Evolutionary conservation across 2,888 invertebrate species (phyloP).

Genomic region (Meteorus cinctellus): DNA sequence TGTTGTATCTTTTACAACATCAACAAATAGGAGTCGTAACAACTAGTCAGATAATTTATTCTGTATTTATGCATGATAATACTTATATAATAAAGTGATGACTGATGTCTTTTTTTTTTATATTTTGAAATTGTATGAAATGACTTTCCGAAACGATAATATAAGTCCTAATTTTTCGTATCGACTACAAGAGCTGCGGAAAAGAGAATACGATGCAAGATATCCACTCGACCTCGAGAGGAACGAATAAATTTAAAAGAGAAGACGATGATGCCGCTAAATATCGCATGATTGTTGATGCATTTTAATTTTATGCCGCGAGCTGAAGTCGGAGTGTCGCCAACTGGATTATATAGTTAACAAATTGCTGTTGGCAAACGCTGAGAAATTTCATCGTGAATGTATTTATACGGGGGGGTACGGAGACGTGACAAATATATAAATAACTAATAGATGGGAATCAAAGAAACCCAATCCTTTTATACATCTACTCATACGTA

Average conservation of each 20-base stretch:
- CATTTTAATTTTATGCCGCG: neutral
- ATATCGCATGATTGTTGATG: conserved; percentile 50
- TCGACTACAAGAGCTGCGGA: neutral
- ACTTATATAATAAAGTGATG: neutral
- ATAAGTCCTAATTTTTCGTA: neutral
- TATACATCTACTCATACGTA: neutral
- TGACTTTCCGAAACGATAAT: neutral
- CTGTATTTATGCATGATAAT: neutral
- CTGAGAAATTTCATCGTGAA: neutral
- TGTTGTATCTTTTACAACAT: neutral
- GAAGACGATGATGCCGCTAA: neutral
- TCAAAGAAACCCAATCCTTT: neutral
- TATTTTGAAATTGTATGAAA: neutral
- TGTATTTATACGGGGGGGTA: neutral
- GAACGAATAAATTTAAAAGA: neutral
- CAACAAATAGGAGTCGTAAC: neutral
- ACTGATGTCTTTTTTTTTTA: neutral
- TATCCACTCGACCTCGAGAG: neutral
- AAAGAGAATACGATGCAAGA: neutral
- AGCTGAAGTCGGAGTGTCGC: neutral
- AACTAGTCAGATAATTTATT: neutral
- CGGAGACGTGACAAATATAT: neutral
- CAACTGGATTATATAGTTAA: neutral
- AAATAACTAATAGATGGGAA: neutral
- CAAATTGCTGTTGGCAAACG: neutral